Evolutionary conservation across 2,113 vertebrate species (phyloP), one percentile per base, ranked within the genome.

Genomic region (Benitochromis conjunctus): DNA sequence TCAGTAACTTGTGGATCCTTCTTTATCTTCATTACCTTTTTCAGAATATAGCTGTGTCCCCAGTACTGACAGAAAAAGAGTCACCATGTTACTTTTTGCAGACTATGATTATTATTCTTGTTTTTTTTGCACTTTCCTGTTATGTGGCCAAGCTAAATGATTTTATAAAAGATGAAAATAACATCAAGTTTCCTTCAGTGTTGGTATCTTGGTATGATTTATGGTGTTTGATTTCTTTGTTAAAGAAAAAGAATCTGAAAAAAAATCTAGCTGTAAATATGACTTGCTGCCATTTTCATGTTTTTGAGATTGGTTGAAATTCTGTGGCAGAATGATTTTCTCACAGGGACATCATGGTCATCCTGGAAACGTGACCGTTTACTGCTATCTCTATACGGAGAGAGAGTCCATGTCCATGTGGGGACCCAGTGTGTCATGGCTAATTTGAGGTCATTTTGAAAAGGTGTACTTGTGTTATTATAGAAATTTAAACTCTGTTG

Each of bases 101-200:
- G 16, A 18, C 48, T 19, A 7, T 51, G 2, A 18, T 19, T 16
- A 46, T 6, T 38, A 19, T 19, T 29, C 6, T 0, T 34, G 0
- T 11, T 41, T 10, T 16, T 41, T 69, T 0, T 2, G 43, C n/a
- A 71, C 21, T 71, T 0, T 71, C 0, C 21, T 69, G 5, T 26
- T 69, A 69, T 16, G 38, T 26, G 38, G 21, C 38, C 38, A 26
- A 18, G 13, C 21, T 71, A 0, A 64, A 64, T 0, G n/a, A 64
- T 64, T 46, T 4, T 46, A 71, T 71, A 26, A 74, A 74, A 74
- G 43, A 51, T 31, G 43, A 51, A 51, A 74, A 51, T 26, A 48
- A 48, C 16, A 19, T 48, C 9, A 48, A 19, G 18, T 24, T 62
- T 62, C 18, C 31, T 62, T 62, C 58, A 1, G 18, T 62, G 58